Base-by-base conservation (phyloP, 2,888 invertebrate species). In the Plagiodera versicolora region DNA sequence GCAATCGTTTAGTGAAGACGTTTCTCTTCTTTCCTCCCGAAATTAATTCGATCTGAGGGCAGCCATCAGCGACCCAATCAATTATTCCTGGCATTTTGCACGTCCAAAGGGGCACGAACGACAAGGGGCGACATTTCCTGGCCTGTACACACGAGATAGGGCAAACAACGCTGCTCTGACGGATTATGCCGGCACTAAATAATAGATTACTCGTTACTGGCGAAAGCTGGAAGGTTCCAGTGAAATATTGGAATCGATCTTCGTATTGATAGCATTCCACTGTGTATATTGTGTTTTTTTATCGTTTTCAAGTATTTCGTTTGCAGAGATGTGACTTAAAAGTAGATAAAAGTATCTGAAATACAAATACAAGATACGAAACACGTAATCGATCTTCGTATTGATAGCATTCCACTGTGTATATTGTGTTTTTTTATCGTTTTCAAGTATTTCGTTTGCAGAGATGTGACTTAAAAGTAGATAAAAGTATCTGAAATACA, bases 181-280 rank as follows among this genome's bases (percentile, higher is more conserved):
- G 75, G 75, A 77, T 77, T 77, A 77, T 71, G 68, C 69, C 72
- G n/a, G 72, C 72, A 75, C 71, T 74, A 73, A 75, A 75, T 75
- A 75, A 75, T 74, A 75, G 74, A 71, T 73, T 75, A 74, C 72
- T 70, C 68, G 72, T 70, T 64, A 67, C 64, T 62, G 61, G 64
- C 63, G 64, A 65, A 69, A 70, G 67, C 69, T 24, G 53, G 39
- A 53, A 53, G 44, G 53, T 44, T 53, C 61, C 39, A 61, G 63
- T 57, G 61, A 67, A 67, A 67, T 65, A 57, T 61, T 63, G 57
- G 60, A 53, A 57, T 53, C 53, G 53, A 20, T 44, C 44, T 17
- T 8, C 24, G n/a, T 39, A 39, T 14, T 11, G 52, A 19, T 20
- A 11, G 17, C 18, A 19, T 20, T 18, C 14, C 1, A 1, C 19